phyloP scores from a whole-genome alignment of 53 echinoderm and acorn worm genomes.

The Apostichopus leukothele region DNA sequence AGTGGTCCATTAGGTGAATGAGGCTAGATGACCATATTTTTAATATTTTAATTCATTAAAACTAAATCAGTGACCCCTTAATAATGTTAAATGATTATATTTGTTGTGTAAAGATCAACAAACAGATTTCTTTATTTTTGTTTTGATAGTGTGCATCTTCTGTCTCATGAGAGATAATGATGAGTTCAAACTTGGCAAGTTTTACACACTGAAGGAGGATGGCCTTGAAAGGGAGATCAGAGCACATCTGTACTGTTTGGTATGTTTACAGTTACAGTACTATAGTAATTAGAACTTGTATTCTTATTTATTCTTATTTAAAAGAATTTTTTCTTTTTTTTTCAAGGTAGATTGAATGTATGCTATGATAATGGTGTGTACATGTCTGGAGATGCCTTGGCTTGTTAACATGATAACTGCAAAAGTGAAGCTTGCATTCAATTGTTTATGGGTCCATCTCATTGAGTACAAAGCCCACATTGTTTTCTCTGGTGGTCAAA shows the following conservation, averaged over 20 bases:
- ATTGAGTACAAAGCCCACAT: no score
- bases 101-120: no score
- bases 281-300: not conserved
- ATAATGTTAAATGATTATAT: no score
- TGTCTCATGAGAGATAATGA: conserved; percentile 51
- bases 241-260: conserved; percentile 91
- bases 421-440: no score
- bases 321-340: not conserved
- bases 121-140: not conserved
- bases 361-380: not conserved
- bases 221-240: conserved; percentile 48
- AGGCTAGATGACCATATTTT: no score
- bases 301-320: not conserved
- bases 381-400: not conserved
- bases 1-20: no score
- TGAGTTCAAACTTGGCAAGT: conserved; percentile 65
- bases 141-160: conserved; percentile 53
- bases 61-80: no score
- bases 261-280: conserved; percentile 27
- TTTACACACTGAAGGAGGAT: conserved; percentile 34
- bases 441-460: no score
- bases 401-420: not conserved
- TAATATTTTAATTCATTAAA: no score
- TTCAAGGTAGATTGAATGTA: not conserved
- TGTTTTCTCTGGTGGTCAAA: no score